Base-by-base conservation (phyloP, 2,888 invertebrate genomes). In the Cosmopolites sordidus region DNA sequence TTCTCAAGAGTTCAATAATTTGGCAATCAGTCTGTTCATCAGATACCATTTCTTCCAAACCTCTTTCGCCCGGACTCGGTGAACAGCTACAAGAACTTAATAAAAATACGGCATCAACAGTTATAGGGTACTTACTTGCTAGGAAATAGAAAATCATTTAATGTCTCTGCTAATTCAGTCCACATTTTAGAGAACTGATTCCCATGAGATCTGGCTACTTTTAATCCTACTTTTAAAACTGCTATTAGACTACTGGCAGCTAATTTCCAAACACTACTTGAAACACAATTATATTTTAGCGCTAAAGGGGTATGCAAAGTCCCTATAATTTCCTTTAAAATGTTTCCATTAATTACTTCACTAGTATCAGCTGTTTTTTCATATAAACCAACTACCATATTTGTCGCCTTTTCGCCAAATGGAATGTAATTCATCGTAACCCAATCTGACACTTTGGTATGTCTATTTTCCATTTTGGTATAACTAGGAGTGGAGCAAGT, bases 101-200 rank as follows among this genome's bases (percentile, higher is more conserved):
- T 33, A 33, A 33, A n/a, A 12, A 33, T 12, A 4, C 4, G 3
- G 3, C 11, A 33, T 33, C 3, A 12, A 5, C n/a, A 12, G 4
- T 6, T 33, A 9, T 12, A 9, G 11, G 3, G 3, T 4, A 33
- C 66, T 72, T 74, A 88, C 88, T 83, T 84, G 67, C 83, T 83
- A 6, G 91, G 89, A 70, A 98, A 98, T 52, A 98, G 79, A 72
- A 96, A 97, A 49, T 91, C 89, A 66, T 97, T 93, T 30, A 98
- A 75, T 0, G 92, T 88, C 46, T 81, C 81, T 0, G 91, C 92
- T 51, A 98, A 77, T 63, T 87, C 87, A 48, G 85, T 82, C 98
- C 98, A 98, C 78, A 91, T 87, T 44, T 79, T 79, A 48, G 79
- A 75, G 71, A 89, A 89, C 38, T 82, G 81, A 58, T 85, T 83